Evolutionary conservation across 2,797 vertebrate species (phyloP).

Genomic region (Falco rusticolus): DNA sequence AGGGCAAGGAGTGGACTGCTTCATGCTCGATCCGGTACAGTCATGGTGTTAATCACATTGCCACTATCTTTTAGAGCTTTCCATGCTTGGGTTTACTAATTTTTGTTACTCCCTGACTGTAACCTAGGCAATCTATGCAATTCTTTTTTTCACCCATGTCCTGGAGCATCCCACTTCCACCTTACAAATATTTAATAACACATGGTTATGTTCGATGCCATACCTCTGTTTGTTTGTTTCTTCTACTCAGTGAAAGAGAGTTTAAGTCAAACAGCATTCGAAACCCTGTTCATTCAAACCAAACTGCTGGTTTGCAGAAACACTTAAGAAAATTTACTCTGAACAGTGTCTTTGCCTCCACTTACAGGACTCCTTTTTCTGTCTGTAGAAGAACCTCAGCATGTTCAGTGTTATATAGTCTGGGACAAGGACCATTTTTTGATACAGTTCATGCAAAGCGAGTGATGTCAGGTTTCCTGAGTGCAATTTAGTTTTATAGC

Average conservation of each 20-base stretch:
- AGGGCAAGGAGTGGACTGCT: conserved; percentile 91
- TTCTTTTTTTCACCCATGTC: background rate
- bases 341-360: background rate
- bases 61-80: background rate
- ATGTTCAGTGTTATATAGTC: background rate
- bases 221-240: background rate
- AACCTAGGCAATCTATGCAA: background rate
- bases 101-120: background rate
- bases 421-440: background rate
- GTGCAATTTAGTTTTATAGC: background rate
- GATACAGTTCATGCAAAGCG: background rate
- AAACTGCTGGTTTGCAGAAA: background rate
- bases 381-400: background rate
- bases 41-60: background rate
- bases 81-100: background rate
- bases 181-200: background rate
- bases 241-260: background rate
- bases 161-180: background rate
- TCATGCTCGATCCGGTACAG: conserved; percentile 94
- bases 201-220: background rate
- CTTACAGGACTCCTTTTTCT: background rate
- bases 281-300: background rate
- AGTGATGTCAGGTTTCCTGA: background rate
- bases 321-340: background rate
- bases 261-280: background rate